Evolutionary conservation across 92 coral and sea anemone genomes (phyloP).

Genomic region (Phenganax stokvisi): DNA sequence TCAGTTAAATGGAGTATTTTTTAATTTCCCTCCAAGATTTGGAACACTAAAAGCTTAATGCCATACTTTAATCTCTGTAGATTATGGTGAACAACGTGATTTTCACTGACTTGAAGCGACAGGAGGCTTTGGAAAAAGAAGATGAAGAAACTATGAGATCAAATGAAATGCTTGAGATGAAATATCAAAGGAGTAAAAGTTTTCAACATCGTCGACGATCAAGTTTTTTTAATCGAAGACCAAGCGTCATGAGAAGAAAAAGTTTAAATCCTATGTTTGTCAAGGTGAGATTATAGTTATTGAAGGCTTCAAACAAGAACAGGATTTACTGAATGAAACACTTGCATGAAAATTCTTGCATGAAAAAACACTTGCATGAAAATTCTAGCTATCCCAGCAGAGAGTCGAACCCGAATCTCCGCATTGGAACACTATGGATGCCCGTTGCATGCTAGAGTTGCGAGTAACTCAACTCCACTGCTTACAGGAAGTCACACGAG

Average conservation of each 20-base stretch:
- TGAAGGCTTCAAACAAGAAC: neutral
- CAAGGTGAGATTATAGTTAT: slow-evolving; percentile 9
- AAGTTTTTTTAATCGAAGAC: slow-evolving; percentile 5
- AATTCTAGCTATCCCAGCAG: too few species aligned
- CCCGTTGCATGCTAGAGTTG: too few species aligned
- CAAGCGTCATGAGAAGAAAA: slow-evolving; percentile 31
- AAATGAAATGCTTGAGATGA: neutral
- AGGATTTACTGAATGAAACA: too few species aligned
- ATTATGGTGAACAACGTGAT: slow-evolving; percentile 33
- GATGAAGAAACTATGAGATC: neutral
- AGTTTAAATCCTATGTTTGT: slow-evolving; percentile 30
- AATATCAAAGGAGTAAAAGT: slow-evolving; percentile 20
- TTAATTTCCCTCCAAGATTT: neutral
- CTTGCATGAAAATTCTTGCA: too few species aligned
- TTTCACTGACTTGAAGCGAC: slow-evolving; percentile 32
- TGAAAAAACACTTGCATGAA: too few species aligned
- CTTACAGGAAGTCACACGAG: too few species aligned
- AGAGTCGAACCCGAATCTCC: too few species aligned
- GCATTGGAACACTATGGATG: too few species aligned
- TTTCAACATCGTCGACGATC: slow-evolving; percentile 34
- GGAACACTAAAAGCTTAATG: neutral
- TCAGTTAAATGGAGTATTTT: too few species aligned
- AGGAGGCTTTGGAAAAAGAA: slow-evolving; percentile 26
- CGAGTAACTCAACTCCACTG: too few species aligned
- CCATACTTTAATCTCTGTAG: neutral